phyloP scores from a whole-genome alignment of 2,888 invertebrate species.

The Lithophane leautieri region DNA sequence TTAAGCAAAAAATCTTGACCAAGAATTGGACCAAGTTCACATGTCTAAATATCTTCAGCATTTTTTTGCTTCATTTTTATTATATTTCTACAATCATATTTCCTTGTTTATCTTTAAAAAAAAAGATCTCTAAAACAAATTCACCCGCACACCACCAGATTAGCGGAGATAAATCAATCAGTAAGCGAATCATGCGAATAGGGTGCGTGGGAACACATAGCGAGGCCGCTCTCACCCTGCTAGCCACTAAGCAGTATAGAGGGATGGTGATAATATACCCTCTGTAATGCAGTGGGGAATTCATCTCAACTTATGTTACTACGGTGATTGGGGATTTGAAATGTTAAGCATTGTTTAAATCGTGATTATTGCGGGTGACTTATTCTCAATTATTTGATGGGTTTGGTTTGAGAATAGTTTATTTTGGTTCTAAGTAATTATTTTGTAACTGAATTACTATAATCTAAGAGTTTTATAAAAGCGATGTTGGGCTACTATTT shows the following conservation, averaged over 20 bases:
- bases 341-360: constrained; percentile 37
- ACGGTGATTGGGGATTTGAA: constrained; percentile 53
- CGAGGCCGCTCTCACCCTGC: constrained; percentile 60
- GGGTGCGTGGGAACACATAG: constrained; percentile 76
- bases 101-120: constrained; percentile 14
- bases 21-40: not conserved
- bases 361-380: constrained; percentile 31
- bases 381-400: constrained; percentile 4
- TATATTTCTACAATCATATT: not conserved
- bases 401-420: not conserved
- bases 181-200: constrained; percentile 45
- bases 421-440: not conserved
- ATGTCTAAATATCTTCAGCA: not conserved
- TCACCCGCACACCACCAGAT: constrained; percentile 48
- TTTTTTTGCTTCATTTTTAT: not conserved
- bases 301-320: constrained; percentile 63
- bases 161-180: constrained; percentile 66
- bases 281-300: constrained; percentile 42
- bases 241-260: constrained; percentile 18
- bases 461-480: not conserved
- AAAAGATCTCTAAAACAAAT: constrained; percentile 24
- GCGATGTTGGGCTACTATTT: not conserved
- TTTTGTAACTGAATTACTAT: not conserved
- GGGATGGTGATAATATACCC: constrained; percentile 51
- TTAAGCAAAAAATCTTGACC: too few relatives aligned